A percentile compares a stretch with the other conserved stretches of the same genome.
Evolutionary conservation across 2,888 invertebrate species (phyloP).

Genomic region (Drosophila aldrichi): DNA sequence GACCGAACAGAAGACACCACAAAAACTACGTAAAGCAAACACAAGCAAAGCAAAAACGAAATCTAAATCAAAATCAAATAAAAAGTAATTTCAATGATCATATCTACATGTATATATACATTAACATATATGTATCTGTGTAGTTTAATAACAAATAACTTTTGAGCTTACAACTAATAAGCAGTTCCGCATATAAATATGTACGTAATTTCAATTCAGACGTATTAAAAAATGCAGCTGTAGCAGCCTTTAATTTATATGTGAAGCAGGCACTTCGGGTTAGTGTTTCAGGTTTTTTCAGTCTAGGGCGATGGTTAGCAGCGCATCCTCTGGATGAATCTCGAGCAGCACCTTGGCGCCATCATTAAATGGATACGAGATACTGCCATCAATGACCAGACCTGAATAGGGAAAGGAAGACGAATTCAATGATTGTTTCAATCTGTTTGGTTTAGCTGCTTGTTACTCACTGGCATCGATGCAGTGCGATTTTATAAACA

Average conservation of each 20-base stretch:
- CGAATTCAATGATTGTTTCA: too few species aligned
- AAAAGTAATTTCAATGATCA: constrained; percentile 1
- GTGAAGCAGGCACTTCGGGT: constrained; percentile 43
- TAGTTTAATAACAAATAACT: constrained; percentile 58
- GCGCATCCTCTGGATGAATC: constrained; percentile 93
- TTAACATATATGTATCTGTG: constrained; percentile 1
- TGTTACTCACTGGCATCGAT: constrained; percentile 89
- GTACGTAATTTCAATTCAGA: constrained; percentile 54
- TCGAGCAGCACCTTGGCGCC: constrained; percentile 95
- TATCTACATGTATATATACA: constrained; percentile 18
- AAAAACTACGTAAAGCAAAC: constrained; percentile 9
- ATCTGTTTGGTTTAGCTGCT: background rate
- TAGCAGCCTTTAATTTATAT: constrained; percentile 28
- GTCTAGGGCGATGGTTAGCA: constrained; percentile 90
- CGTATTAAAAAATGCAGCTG: constrained; percentile 51
- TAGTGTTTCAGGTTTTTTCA: constrained; percentile 55
- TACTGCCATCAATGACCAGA: constrained; percentile 97
- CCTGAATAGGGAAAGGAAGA: constrained; percentile 84
- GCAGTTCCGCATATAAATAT: constrained; percentile 67
- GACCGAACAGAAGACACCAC: background rate
- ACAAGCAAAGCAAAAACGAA: constrained; percentile 24
- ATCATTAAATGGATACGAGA: constrained; percentile 97
- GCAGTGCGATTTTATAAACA: constrained; percentile 95
- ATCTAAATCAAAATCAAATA: constrained; percentile 30
- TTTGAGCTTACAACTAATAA: constrained; percentile 68